Base-by-base conservation (phyloP, 1,140 invertebrate species). In the Coenobita brevimanus region DNA sequence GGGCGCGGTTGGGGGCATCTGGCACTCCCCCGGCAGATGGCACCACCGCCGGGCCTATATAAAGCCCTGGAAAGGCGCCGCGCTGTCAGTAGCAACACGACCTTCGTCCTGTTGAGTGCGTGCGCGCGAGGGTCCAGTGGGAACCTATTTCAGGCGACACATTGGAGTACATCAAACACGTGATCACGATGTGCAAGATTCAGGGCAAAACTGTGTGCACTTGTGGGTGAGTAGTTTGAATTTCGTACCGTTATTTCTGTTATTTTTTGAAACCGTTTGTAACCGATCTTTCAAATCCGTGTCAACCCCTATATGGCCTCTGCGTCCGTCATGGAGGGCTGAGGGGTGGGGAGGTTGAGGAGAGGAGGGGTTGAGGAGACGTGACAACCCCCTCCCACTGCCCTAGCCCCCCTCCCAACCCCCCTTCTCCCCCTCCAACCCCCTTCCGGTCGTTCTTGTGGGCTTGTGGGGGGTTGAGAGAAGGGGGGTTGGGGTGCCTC, bases 101-200 rank as follows among this genome's bases (percentile, higher is more conserved):
- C 46, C 46, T 6, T 50, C 46, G 46, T 50, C 6, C 17, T 50
- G 46, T 50, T 50, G 6, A 17, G 46, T n/a, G 46, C 13, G 62
- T 80, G 38, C 46, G 36, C 50, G 64, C 46, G 60, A 57, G 71
- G 50, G 30, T 50, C 43, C 76, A 24, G 43, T 54, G 46, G 46
- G 41, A 10, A 27, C 43, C 3, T 27, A 17, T 27, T 24, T 64
- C 73, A 69, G 62, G 71, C 85, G 75, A 60, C 85, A 80, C 76
- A 87, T 87, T 87, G 85, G 85, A 87, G 85, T 87, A 87, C 85
- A 87, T 87, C 67, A 87, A 87, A 87, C 85, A 87, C 75, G 85
- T 87, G 76, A 87, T 87, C 85, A 87, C 15, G 64, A 87, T 87
- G 85, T 87, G 85, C 71, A 87, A 87, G 75, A 87, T 87, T 27